Base-by-base conservation (phyloP, 1,140 invertebrate genomes). In the Protaetia brevitarsis region DNA sequence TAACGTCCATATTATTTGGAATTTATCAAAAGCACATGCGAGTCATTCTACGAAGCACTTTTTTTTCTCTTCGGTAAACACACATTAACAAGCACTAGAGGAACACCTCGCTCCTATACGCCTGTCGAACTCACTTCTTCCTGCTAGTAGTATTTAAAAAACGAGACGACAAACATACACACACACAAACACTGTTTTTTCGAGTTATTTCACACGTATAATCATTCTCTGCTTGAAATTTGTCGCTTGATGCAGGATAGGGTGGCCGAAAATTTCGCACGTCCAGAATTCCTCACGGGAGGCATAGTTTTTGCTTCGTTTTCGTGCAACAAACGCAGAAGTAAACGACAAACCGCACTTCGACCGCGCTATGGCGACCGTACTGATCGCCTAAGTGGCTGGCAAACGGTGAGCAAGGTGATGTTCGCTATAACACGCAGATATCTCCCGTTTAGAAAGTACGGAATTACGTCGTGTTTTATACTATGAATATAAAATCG, bases 401-500 rank as follows among this genome's bases (percentile, higher is more conserved):
- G 19, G 19, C 19, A 51, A 51, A 23, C 26, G 41, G 41, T 23
- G 11, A 51, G 41, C 3, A 23, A 51, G 21, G 41, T n/a, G 37
- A 41, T 51, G 41, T 51, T 34, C 31, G 31, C 31, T 34, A 19
- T 51, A 16, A 16, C 21, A 23, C 41, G 6, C 19, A 51, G 19
- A 51, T 51, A 51, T 51, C 41, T 21, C 41, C 41, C 19, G 19
- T 51, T 51, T 51, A 51, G 41, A 51, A 51, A 51, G 41, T 51
- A 51, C 26, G 13, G 21, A 51, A n/a, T n/a, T 10, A 37, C 41
- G 26, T 23, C 19, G 41, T 7, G 41, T 51, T 8, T 16, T 37
- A 11, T 7, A 23, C 41, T 7, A 51, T 23, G 41, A 51, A 51
- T 51, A 51, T 19, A 23, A 45, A 16, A 19, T 16, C n/a, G n/a